These are phyloP conservation scores for Zaprionus nigranus DNA, from an alignment of 1,140 invertebrate species.

Conservation along the genomic window DNA sequence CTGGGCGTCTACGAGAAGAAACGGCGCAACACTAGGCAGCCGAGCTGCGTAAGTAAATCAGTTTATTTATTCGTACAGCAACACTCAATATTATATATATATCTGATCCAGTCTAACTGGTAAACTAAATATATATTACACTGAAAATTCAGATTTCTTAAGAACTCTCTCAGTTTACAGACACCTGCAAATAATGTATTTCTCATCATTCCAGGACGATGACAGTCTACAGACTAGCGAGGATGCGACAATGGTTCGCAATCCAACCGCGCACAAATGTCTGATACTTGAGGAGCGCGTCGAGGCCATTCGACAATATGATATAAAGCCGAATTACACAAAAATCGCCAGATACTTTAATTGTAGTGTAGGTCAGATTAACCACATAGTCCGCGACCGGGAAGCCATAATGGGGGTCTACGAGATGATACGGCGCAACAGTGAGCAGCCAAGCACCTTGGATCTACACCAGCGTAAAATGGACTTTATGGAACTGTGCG, in stretches of 20 bases:
- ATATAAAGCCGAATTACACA: slow-evolving; percentile 75
- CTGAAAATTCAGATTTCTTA: too few species aligned
- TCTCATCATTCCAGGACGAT: slow-evolving; percentile 28
- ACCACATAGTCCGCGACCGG: slow-evolving; percentile 72
- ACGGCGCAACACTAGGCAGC: slow-evolving; percentile 28
- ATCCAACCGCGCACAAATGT: slow-evolving; percentile 62
- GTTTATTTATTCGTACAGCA: too few species aligned
- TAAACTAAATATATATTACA: too few species aligned
- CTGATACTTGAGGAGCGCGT: slow-evolving; percentile 76
- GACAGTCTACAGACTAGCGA: slow-evolving; percentile 4
- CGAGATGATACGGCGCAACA: slow-evolving; percentile 51
- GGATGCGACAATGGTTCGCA: slow-evolving; percentile 34
- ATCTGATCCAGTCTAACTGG: too few species aligned
- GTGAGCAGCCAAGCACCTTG: slow-evolving; percentile 36
- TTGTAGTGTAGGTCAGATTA: slow-evolving; percentile 81
- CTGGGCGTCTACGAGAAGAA: slow-evolving; percentile 70
- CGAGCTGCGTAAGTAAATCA: slow-evolving; percentile 9
- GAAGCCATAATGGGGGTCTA: slow-evolving; percentile 71
- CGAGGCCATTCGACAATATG: slow-evolving; percentile 69
- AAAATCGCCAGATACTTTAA: slow-evolving; percentile 78
- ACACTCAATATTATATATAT: too few species aligned
- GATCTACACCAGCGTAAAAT: slow-evolving; percentile 70
- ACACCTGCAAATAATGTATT: too few species aligned
- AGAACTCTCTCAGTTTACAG: too few species aligned
- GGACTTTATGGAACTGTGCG: slow-evolving; percentile 68